A percentile compares a stretch with the other conserved stretches of the same genome.
These are phyloP conservation scores for Nomada fucata DNA, from an alignment of 2,888 invertebrate genomes.

Conservation along the genomic window DNA sequence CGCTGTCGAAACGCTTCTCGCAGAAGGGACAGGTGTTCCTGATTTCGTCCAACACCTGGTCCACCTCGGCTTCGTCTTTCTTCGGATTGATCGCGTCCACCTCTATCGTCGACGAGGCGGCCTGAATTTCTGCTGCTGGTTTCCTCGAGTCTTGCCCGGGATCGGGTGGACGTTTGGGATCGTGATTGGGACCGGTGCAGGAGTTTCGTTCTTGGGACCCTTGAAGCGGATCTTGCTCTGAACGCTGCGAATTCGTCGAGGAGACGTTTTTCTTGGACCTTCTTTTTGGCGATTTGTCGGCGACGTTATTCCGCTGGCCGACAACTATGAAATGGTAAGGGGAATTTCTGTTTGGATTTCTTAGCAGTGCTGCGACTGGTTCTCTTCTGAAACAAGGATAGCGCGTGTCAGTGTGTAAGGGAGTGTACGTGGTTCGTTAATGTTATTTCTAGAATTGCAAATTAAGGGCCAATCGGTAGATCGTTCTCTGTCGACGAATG, in stretches of 20 bases:
- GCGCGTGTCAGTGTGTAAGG: conserved; percentile 50
- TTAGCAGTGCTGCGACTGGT: conserved; percentile 46
- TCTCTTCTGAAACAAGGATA: conserved; percentile 73
- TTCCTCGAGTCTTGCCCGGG: neutral
- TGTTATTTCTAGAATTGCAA: neutral
- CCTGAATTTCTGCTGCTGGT: neutral
- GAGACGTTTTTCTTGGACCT: neutral
- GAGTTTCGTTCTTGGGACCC: neutral
- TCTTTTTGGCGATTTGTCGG: neutral
- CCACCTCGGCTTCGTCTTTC: conserved; percentile 41
- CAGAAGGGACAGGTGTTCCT: conserved; percentile 70
- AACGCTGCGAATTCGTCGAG: neutral
- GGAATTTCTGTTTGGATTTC: conserved; percentile 29
- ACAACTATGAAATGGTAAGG: conserved; percentile 35
- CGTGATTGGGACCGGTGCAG: neutral
- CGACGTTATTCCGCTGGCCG: conserved; percentile 11
- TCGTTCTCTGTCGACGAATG: neutral
- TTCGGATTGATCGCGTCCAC: neutral
- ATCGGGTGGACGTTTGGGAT: neutral
- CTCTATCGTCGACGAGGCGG: neutral
- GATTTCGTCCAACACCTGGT: conserved; percentile 51
- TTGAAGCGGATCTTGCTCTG: neutral
- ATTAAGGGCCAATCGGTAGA: neutral
- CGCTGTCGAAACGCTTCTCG: conserved; percentile 60
- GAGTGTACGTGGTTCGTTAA: neutral